Percentiles rank a stretch among this genome's conserved stretches.
Evolutionary conservation across 2,113 vertebrate genomes (phyloP).

Genomic region (Bagarius yarrelli): DNA sequence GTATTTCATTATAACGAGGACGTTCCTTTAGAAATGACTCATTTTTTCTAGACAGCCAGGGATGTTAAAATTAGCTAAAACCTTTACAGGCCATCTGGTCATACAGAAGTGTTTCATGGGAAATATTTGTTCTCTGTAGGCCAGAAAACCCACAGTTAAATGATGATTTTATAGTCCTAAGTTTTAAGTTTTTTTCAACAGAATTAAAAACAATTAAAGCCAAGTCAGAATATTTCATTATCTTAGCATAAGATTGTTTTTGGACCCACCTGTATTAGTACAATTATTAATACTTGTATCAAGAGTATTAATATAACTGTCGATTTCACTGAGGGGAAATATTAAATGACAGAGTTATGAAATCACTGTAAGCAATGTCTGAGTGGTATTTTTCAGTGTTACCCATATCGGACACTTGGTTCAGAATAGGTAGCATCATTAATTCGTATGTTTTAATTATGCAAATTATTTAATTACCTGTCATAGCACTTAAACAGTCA

Average conservation of each 20-base stretch:
- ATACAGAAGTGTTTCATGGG: constrained; percentile 11
- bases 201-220: not conserved
- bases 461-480: not conserved
- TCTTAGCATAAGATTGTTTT: not conserved
- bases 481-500: not conserved
- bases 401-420: too few relatives aligned
- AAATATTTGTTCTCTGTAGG: constrained; percentile 5
- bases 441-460: not conserved
- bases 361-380: not conserved
- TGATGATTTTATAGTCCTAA: not conserved
- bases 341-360: not conserved
- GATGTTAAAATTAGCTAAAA: constrained; percentile 14
- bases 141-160: constrained; percentile 1
- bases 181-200: not conserved
- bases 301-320: not conserved
- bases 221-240: not conserved
- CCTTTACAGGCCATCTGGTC: constrained; percentile 32
- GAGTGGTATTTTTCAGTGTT: too few relatives aligned
- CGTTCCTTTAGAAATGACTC: constrained; percentile 7
- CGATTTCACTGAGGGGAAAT: not conserved
- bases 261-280: not conserved
- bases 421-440: too few relatives aligned
- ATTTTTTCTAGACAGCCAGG: constrained; percentile 1
- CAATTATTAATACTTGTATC: too few relatives aligned
- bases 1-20: constrained; percentile 23